Conservation (phyloP, 2,888 invertebrate species). For the Euzetes globulus region DNA sequence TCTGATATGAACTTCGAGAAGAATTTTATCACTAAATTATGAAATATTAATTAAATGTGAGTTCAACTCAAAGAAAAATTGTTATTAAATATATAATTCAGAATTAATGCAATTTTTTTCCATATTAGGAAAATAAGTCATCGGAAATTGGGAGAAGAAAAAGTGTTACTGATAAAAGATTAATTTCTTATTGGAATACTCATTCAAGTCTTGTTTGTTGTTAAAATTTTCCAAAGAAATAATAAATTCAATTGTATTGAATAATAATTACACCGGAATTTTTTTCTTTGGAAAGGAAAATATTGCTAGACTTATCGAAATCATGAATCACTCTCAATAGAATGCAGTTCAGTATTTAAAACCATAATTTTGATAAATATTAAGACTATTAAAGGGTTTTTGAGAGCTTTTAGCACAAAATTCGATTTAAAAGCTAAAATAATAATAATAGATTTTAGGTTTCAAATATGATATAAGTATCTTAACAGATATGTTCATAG, state of each 20-base stretch:
- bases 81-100: neutral
- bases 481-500: neutral
- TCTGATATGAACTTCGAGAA: neutral
- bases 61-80: neutral
- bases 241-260: neutral
- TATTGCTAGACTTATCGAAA: neutral
- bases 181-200: neutral
- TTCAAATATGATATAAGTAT: neutral
- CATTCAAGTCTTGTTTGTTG: neutral
- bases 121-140: neutral
- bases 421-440: neutral
- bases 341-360: neutral
- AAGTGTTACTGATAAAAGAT: neutral
- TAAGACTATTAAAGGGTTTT: neutral
- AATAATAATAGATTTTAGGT: neutral
- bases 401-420: too few relatives aligned
- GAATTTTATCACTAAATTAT: constrained; percentile 3
- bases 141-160: neutral
- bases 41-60: neutral
- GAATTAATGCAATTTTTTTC: neutral
- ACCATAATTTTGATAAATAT: neutral
- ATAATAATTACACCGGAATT: neutral
- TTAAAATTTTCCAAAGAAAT: neutral
- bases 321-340: neutral
- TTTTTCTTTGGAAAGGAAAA: neutral